A percentile compares a stretch with the other conserved stretches of the same genome.
Conservation (phyloP, 2,797 vertebrate genomes). For the Helarctos malayanus region DNA sequence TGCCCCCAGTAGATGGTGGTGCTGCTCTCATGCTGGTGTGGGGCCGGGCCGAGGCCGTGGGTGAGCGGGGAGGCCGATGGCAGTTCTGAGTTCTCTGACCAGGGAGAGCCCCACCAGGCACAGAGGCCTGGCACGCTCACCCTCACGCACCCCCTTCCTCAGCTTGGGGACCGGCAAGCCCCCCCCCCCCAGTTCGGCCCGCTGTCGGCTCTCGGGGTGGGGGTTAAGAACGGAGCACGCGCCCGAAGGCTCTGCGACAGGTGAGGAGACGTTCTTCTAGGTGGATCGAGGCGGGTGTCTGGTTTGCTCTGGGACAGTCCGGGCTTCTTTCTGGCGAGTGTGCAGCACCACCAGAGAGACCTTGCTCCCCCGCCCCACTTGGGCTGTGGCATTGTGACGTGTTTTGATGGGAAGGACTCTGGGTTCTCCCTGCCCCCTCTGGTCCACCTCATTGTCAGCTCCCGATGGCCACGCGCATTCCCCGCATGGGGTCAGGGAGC, state of each 20-base stretch:
- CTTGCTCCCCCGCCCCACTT: not conserved
- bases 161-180: not conserved
- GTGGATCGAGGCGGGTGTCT: not conserved
- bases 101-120: accelerated
- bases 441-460: not conserved
- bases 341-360: too few relatives aligned
- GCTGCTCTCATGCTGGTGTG: not conserved
- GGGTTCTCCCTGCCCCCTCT: not conserved
- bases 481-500: not conserved
- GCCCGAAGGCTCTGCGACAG: not conserved
- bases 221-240: accelerated
- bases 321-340: accelerated
- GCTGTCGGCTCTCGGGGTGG: accelerated
- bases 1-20: not conserved
- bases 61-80: too few relatives aligned
- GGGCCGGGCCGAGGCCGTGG: not conserved
- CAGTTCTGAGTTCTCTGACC: not conserved
- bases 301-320: accelerated
- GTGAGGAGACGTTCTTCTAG: not conserved
- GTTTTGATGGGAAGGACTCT: not conserved
- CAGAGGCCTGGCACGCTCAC: not conserved
- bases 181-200: not conserved
- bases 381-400: accelerated
- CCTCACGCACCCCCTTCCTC: accelerated
- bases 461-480: accelerated